A percentile compares a stretch with the other conserved stretches of the same genome.
These are phyloP conservation scores for Micropoecilia bifurca DNA, from an alignment of 2,797 vertebrate species.

Conservation along the genomic window DNA sequence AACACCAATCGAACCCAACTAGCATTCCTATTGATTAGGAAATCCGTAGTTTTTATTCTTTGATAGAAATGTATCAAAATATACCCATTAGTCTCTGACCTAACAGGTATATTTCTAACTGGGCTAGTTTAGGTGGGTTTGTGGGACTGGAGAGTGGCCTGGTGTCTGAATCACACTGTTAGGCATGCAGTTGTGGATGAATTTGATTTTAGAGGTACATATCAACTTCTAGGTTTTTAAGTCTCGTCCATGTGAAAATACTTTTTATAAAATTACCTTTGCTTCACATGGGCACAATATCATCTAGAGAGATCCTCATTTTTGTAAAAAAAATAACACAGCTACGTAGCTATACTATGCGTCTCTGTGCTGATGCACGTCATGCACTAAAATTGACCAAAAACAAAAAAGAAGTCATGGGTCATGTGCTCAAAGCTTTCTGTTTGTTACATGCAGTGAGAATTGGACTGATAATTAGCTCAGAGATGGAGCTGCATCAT, in stretches of 20 bases:
- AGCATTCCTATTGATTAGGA: constrained; percentile 8
- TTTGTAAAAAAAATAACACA: not conserved
- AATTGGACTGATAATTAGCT: not conserved
- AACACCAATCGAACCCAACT: not conserved
- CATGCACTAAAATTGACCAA: not conserved
- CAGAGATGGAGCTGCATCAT: not conserved
- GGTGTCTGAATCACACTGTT: not conserved
- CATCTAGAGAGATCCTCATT: not conserved
- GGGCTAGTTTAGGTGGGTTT: not conserved
- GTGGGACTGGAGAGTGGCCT: not conserved
- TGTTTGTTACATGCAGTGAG: not conserved
- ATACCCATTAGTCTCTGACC: too few species aligned
- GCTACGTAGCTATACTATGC: too few species aligned
- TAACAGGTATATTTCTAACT: too few species aligned
- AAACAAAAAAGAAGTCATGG: not conserved
- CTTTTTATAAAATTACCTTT: not conserved
- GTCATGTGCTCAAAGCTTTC: not conserved
- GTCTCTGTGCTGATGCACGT: not conserved
- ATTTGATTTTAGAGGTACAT: not conserved
- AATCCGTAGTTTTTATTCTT: constrained; percentile 26
- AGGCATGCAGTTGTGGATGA: not conserved
- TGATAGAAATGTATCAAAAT: constrained; percentile 12
- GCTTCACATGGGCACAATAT: not conserved
- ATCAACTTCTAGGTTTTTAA: not conserved
- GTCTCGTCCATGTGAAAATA: not conserved